Conservation (phyloP, 2,797 vertebrate genomes). For the Orientallactaga sibirica region DNA sequence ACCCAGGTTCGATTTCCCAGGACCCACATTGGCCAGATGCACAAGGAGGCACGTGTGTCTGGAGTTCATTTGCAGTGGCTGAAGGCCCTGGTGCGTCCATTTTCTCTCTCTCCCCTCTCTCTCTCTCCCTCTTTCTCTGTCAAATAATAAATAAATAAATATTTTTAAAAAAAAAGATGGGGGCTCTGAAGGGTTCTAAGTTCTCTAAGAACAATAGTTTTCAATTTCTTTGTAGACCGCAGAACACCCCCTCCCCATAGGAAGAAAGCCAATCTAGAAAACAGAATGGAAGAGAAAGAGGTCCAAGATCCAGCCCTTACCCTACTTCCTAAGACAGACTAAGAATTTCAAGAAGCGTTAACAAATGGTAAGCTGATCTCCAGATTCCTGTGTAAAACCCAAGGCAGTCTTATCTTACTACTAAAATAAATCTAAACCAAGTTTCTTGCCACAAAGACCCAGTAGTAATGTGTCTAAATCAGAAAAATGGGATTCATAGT, state of each 20-base stretch:
- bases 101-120: too few species aligned
- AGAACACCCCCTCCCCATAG: background rate
- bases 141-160: too few species aligned
- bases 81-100: too few species aligned
- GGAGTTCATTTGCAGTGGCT: too few species aligned
- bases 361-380: constrained; percentile 11
- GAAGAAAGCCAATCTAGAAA: constrained; percentile 1
- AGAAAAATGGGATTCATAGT: background rate
- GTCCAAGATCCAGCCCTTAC: background rate
- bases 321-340: background rate
- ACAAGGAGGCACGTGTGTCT: too few species aligned
- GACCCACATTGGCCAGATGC: too few species aligned
- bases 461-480: constrained; percentile 15
- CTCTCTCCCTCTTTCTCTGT: too few species aligned
- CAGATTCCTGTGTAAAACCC: constrained; percentile 15
- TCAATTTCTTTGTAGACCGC: background rate
- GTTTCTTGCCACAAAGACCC: constrained; percentile 42
- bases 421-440: constrained; percentile 43
- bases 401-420: constrained; percentile 14
- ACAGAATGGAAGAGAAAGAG: background rate
- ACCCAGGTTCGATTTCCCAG: too few species aligned
- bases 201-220: constrained; percentile 31
- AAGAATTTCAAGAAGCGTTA: constrained; percentile 50
- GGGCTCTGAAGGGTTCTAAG: background rate
- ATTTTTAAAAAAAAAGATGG: constrained; percentile 7